A percentile compares a stretch with the other conserved stretches of the same genome.
These are phyloP conservation scores for Hydraecia micacea DNA, from an alignment of 2,888 invertebrate species.

Conservation along the genomic window DNA sequence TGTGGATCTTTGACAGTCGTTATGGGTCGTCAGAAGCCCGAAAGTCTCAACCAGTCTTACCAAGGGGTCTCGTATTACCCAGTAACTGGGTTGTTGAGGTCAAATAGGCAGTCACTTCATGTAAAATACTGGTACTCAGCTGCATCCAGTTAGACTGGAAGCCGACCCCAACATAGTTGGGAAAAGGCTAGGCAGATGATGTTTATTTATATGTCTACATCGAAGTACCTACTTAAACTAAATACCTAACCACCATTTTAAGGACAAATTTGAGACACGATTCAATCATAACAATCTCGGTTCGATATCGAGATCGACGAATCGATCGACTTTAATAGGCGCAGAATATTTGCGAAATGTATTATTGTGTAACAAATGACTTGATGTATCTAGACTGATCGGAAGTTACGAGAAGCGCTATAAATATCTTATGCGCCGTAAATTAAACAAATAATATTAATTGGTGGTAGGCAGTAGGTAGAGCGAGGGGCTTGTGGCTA, in stretches of 20 bases:
- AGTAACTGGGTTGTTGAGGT: too few species aligned
- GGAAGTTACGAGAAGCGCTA: slow-evolving; percentile 41
- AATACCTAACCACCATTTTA: neutral
- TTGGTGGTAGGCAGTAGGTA: neutral
- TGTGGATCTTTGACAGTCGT: too few species aligned
- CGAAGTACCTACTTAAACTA: neutral
- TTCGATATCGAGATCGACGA: neutral
- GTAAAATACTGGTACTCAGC: too few species aligned
- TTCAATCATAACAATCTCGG: slow-evolving; percentile 28
- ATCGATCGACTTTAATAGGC: slow-evolving; percentile 38
- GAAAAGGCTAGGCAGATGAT: too few species aligned
- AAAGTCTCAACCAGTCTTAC: too few species aligned
- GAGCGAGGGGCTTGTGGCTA: too few species aligned
- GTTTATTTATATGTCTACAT: neutral
- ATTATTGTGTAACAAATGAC: slow-evolving; percentile 45
- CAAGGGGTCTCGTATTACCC: too few species aligned
- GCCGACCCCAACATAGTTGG: too few species aligned
- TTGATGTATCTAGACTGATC: slow-evolving; percentile 53
- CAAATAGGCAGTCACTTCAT: too few species aligned
- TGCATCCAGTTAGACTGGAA: too few species aligned
- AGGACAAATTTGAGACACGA: slow-evolving; percentile 17
- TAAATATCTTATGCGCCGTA: neutral
- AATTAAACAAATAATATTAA: neutral
- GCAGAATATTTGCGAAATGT: slow-evolving; percentile 45
- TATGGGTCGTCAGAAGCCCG: too few species aligned